A percentile compares a stretch with the other conserved stretches of the same genome.
These are phyloP conservation scores for Uloborus plumipes DNA, from an alignment of 2,888 invertebrate genomes.

Conservation along the genomic window DNA sequence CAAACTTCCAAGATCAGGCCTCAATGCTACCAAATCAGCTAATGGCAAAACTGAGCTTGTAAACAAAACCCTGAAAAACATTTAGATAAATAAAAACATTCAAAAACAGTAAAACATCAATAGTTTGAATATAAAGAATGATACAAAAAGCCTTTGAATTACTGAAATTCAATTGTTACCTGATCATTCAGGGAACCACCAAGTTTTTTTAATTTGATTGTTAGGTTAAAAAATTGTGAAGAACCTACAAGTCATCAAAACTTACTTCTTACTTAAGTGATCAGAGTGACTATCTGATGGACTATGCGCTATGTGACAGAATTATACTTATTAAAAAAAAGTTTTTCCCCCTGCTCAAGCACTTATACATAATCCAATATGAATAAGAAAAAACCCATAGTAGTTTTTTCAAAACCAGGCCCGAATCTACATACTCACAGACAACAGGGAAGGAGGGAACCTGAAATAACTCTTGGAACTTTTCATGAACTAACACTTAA, in stretches of 20 bases:
- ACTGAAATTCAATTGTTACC: too few relatives aligned
- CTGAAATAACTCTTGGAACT: too few relatives aligned
- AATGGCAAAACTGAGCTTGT: slow-evolving; percentile 80
- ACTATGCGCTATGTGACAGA: background rate
- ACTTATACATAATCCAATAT: too few relatives aligned
- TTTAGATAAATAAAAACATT: slow-evolving; percentile 66
- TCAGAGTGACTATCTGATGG: background rate
- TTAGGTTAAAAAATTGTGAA: too few relatives aligned
- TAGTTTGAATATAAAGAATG: too few relatives aligned
- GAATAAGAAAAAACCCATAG: too few relatives aligned
- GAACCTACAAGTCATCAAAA: background rate
- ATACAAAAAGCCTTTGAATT: too few relatives aligned
- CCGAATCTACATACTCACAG: background rate
- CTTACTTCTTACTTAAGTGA: background rate
- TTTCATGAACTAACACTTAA: background rate
- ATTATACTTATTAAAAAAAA: too few relatives aligned
- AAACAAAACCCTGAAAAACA: slow-evolving; percentile 75
- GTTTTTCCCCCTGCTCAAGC: too few relatives aligned
- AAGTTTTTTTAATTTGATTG: too few relatives aligned
- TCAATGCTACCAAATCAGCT: slow-evolving; percentile 79
- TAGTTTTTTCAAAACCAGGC: too few relatives aligned
- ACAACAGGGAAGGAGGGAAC: background rate
- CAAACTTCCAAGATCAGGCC: slow-evolving; percentile 76
- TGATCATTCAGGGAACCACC: too few relatives aligned
- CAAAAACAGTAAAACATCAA: background rate